These are phyloP conservation scores for Neuroterus valhalla DNA, from an alignment of 1,140 invertebrate genomes.

Conservation along the genomic window DNA sequence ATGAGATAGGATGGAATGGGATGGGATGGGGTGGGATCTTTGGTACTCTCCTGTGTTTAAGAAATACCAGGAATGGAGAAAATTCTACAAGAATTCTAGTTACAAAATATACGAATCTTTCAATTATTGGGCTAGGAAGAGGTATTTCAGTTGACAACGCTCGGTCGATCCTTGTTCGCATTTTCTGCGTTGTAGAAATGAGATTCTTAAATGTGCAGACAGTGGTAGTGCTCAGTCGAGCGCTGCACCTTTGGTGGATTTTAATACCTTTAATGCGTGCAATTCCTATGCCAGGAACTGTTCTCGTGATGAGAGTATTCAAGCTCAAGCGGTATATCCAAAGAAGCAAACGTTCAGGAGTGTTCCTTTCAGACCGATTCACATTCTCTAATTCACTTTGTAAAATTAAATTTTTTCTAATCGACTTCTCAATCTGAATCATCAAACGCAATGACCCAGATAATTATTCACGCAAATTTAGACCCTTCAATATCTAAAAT, in stretches of 20 bases:
- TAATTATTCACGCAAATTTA: no score
- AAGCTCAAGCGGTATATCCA: conserved; percentile 10
- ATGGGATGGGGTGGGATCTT: no score
- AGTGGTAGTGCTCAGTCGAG: background rate
- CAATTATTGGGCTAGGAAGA: background rate
- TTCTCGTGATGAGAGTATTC: conserved; percentile 44
- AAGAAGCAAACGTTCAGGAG: background rate
- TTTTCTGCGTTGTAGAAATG: conserved; percentile 3
- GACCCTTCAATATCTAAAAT: no score
- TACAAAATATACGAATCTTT: background rate
- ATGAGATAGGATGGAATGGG: no score
- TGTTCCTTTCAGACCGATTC: background rate
- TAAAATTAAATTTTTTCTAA: background rate
- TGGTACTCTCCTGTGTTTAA: no score
- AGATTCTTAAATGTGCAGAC: conserved; percentile 14
- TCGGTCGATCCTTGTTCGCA: background rate
- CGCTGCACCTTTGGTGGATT: conserved; percentile 25
- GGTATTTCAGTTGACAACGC: conserved; percentile 2
- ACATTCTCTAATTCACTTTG: background rate
- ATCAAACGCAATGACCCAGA: no score
- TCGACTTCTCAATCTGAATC: no score
- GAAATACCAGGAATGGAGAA: no score
- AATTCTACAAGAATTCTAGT: background rate
- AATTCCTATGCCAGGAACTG: conserved; percentile 51
- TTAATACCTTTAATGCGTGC: conserved; percentile 47